Conservation (phyloP, 2,888 invertebrate species). For the Philhelius pedissequus region DNA sequence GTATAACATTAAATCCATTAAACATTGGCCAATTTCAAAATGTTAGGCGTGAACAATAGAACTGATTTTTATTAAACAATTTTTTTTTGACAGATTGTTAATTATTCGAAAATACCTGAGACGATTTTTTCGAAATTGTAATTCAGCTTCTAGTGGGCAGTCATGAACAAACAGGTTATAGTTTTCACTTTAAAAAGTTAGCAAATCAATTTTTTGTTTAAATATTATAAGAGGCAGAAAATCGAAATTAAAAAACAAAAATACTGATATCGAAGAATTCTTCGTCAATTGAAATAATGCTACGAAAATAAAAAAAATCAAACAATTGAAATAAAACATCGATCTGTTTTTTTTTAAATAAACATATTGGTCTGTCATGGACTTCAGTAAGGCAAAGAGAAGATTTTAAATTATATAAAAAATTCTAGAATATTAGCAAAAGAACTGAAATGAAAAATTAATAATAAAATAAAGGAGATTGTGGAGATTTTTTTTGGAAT, state of each 20-base stretch:
- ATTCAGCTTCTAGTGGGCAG: conserved; percentile 78
- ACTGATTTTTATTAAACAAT: neutral
- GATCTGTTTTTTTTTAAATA: too few relatives aligned
- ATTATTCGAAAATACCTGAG: conserved; percentile 77
- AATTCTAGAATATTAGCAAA: too few relatives aligned
- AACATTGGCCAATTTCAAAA: neutral
- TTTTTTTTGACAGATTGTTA: neutral
- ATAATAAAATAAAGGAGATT: too few relatives aligned
- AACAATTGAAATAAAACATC: neutral
- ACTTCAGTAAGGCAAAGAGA: too few relatives aligned
- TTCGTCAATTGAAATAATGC: neutral
- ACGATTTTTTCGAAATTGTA: conserved; percentile 77
- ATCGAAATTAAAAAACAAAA: too few relatives aligned
- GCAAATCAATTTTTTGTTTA: neutral
- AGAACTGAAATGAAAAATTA: too few relatives aligned
- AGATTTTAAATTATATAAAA: too few relatives aligned
- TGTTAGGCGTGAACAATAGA: neutral
- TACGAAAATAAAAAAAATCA: neutral
- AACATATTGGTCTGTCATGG: too few relatives aligned
- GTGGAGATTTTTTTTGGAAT: too few relatives aligned
- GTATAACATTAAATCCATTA: neutral
- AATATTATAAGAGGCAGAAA: too few relatives aligned
- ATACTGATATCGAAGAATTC: neutral
- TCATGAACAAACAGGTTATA: conserved; percentile 78
- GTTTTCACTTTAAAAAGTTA: conserved; percentile 73